Conservation (phyloP, 2,797 vertebrate genomes). For the Tachyglossus aculeatus region DNA sequence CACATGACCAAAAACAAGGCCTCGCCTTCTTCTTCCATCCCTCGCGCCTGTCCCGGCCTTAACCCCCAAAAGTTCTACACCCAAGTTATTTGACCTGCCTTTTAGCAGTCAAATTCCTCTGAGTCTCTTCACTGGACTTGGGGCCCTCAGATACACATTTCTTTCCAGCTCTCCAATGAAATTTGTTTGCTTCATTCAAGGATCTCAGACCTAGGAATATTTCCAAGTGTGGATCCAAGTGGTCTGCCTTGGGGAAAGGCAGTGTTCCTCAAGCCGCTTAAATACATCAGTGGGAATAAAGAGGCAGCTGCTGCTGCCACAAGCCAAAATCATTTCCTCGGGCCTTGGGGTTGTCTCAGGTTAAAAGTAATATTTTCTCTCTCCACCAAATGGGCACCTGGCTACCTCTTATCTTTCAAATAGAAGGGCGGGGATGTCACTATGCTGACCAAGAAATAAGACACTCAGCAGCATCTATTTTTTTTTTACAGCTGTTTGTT, state of each 20-base stretch:
- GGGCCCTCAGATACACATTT: background rate
- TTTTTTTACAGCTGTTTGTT: too few relatives aligned
- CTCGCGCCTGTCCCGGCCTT: too few relatives aligned
- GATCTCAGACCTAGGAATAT: background rate
- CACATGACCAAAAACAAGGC: too few relatives aligned
- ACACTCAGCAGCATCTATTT: background rate
- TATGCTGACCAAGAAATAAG: background rate
- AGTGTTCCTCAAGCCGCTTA: too few relatives aligned
- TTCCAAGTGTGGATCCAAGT: too few relatives aligned
- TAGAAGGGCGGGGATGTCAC: background rate
- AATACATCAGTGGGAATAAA: too few relatives aligned
- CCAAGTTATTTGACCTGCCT: background rate
- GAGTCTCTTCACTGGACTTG: background rate
- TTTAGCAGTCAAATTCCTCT: background rate
- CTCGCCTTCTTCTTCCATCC: background rate
- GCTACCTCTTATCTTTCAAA: constrained; percentile 3
- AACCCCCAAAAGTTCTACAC: background rate
- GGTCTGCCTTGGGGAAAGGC: too few relatives aligned
- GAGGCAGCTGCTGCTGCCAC: too few relatives aligned
- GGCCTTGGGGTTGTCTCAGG: too few relatives aligned
- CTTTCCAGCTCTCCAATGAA: constrained; percentile 15
- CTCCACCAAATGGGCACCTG: too few relatives aligned
- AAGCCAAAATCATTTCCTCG: too few relatives aligned
- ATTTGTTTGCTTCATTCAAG: constrained; percentile 2
- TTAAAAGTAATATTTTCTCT: too few relatives aligned